Base-by-base conservation (phyloP, 2,888 invertebrate genomes). In the Yponomeuta sedellus region DNA sequence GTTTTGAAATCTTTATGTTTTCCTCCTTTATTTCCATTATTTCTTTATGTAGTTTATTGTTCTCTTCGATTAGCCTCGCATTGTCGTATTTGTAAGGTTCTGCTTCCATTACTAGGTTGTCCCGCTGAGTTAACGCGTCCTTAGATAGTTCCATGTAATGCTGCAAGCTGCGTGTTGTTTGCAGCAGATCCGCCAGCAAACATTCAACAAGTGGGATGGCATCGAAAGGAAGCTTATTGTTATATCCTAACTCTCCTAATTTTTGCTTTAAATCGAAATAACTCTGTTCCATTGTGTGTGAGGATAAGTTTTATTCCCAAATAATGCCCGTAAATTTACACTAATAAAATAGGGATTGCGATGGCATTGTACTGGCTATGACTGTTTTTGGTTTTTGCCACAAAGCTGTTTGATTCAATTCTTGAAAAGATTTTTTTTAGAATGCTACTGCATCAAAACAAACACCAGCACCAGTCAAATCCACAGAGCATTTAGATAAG, bases 161-260 rank as follows among this genome's bases (percentile, higher is more conserved):
- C 77, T 96, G 95, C 66, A 97, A 90, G 77, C 95, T 97, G 72
- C 96, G 95, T n/a, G 97, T 97, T 10, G 97, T 97, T 80, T 96
- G 95, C 69, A 97, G 92, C 68, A 98, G 92, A 86, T 98, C 98
- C 61, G 94, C 94, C 66, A 97, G 88, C 68, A 98, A 82, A 77
- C 94, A 94, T 84, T 96, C 95, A 71, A 97, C 96, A 70, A 98
- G 86, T 56, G 96, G 95, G 58, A 97, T 92, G 61, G 95, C 94
- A 70, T 97, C 96, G 16, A 95, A 82, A 0, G 94, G 94, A 69
- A 98, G 88, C 1, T 93, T 89, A 76, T 97, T 95, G 61, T 92
- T 93, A 79, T 97, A 98, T 1, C 98, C 98, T 70, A 97, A 92
- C 68, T 94, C 94, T 84, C 97, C 95, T 57, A 98, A 91, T 77